These are phyloP conservation scores for Euproctis similis DNA, from an alignment of 2,888 invertebrate species.

Conservation along the genomic window DNA sequence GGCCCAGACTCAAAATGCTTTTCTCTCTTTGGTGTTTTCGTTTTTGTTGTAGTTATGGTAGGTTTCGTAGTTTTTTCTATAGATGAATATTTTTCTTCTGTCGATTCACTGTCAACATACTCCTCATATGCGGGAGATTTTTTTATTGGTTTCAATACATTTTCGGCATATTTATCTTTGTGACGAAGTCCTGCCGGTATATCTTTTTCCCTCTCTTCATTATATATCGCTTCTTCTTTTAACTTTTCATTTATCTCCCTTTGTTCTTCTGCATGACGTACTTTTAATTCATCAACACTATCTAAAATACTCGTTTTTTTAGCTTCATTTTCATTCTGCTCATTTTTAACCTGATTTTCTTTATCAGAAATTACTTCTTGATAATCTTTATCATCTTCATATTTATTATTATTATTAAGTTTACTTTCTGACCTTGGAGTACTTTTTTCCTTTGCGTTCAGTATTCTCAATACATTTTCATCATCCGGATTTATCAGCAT, in stretches of 20 bases:
- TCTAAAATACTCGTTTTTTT: slow-evolving; percentile 52
- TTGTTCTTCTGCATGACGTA: slow-evolving; percentile 55
- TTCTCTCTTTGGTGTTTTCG: slow-evolving; percentile 19
- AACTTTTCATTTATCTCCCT: slow-evolving; percentile 47
- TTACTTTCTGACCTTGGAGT: slow-evolving; percentile 1
- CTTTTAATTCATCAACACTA: slow-evolving; percentile 57
- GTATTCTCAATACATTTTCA: background rate
- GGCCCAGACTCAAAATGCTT: slow-evolving; percentile 35
- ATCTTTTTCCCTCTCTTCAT: slow-evolving; percentile 47
- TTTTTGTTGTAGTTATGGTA: slow-evolving; percentile 18
- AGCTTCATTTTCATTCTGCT: slow-evolving; percentile 47
- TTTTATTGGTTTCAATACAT: too few species aligned
- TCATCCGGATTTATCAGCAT: slow-evolving; percentile 2
- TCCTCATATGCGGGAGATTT: slow-evolving; percentile 45
- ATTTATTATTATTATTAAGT: slow-evolving; percentile 3
- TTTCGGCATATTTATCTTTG: slow-evolving; percentile 29
- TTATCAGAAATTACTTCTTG: slow-evolving; percentile 36
- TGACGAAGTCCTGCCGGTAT: slow-evolving; percentile 19
- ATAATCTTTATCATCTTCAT: slow-evolving; percentile 38
- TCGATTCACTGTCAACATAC: slow-evolving; percentile 37
- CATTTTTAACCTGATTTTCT: slow-evolving; percentile 25
- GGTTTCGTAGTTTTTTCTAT: slow-evolving; percentile 17
- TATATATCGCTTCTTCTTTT: slow-evolving; percentile 55
- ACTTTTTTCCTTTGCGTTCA: background rate
- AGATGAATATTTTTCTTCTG: slow-evolving; percentile 44